Conservation (phyloP, 2,888 invertebrate genomes). For the Lepidocyrtinus sp. region DNA sequence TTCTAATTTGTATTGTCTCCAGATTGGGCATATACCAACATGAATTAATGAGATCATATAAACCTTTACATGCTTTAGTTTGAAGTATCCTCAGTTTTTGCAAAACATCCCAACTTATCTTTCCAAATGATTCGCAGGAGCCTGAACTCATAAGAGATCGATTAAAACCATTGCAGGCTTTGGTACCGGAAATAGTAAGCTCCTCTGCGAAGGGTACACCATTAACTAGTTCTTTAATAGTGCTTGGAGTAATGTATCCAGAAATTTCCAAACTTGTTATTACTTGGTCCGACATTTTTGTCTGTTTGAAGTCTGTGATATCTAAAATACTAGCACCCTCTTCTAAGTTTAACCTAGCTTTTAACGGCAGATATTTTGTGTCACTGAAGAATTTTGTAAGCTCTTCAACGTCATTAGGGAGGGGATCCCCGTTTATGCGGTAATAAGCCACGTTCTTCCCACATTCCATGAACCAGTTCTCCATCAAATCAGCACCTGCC, state of each 20-base stretch:
- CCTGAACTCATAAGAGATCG: slow-evolving; percentile 13
- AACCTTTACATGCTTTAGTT: slow-evolving; percentile 33
- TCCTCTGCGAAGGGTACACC: slow-evolving; percentile 46
- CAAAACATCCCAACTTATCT: slow-evolving; percentile 35
- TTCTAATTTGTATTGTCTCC: slow-evolving; percentile 32
- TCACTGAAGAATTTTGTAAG: slow-evolving; percentile 18
- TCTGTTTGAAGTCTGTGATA: slow-evolving; percentile 22
- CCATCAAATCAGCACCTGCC: background rate
- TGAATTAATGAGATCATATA: slow-evolving; percentile 47
- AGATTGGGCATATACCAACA: slow-evolving; percentile 51
- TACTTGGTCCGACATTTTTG: slow-evolving; percentile 14
- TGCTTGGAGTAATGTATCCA: slow-evolving; percentile 28
- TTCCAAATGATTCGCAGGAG: slow-evolving; percentile 1
- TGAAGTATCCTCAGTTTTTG: slow-evolving; percentile 31
- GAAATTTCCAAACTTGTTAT: slow-evolving; percentile 43
- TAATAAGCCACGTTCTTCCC: slow-evolving; percentile 40
- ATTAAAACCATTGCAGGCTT: slow-evolving; percentile 35
- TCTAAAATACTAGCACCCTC: slow-evolving; percentile 28
- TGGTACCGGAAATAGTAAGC: slow-evolving; percentile 31
- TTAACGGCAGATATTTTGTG: slow-evolving; percentile 26
- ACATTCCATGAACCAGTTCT: slow-evolving; percentile 36
- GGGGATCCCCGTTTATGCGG: slow-evolving; percentile 31
- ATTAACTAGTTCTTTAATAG: slow-evolving; percentile 24
- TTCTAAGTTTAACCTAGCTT: slow-evolving; percentile 28
- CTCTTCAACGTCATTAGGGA: slow-evolving; percentile 20